These are phyloP conservation scores for Lepilemur septentrionalis DNA, from an alignment of 2,797 vertebrate species.

Conservation along the genomic window DNA sequence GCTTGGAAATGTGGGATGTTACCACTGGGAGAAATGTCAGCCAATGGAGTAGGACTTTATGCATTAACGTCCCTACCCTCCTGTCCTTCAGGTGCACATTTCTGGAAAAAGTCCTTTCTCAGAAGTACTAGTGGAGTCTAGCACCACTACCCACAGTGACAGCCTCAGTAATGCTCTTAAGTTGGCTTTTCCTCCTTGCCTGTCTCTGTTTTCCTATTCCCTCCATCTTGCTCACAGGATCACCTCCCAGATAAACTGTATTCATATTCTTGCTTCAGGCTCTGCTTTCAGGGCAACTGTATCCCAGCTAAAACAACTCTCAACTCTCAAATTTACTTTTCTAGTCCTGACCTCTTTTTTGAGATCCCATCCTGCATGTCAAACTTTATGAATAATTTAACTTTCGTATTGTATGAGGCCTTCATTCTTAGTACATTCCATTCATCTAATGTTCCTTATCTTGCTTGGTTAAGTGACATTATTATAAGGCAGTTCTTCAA, in stretches of 20 bases:
- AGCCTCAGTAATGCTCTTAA: not conserved
- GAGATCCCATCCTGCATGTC: not conserved
- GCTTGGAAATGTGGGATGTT: not conserved
- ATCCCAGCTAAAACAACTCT: not conserved
- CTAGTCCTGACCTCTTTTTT: not conserved
- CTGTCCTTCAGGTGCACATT: not conserved
- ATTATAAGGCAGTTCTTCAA: not conserved
- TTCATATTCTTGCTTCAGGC: not conserved
- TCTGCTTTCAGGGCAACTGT: not conserved
- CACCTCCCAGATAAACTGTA: not conserved
- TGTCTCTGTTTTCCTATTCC: not conserved
- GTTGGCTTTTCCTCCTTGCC: not conserved
- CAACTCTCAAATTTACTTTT: not conserved
- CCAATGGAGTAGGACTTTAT: not conserved
- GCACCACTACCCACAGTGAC: not conserved
- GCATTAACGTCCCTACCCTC: not conserved
- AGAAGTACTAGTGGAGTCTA: not conserved
- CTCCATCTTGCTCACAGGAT: not conserved
- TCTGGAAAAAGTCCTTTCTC: not conserved
- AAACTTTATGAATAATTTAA: not conserved
- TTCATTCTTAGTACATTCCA: not conserved
- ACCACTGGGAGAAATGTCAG: not conserved
- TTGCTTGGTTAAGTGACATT: not conserved
- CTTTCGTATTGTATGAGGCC: not conserved
- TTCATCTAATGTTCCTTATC: not conserved